Evolutionary conservation across 2,888 invertebrate genomes (phyloP).

Genomic region (Tenthredo livida): DNA sequence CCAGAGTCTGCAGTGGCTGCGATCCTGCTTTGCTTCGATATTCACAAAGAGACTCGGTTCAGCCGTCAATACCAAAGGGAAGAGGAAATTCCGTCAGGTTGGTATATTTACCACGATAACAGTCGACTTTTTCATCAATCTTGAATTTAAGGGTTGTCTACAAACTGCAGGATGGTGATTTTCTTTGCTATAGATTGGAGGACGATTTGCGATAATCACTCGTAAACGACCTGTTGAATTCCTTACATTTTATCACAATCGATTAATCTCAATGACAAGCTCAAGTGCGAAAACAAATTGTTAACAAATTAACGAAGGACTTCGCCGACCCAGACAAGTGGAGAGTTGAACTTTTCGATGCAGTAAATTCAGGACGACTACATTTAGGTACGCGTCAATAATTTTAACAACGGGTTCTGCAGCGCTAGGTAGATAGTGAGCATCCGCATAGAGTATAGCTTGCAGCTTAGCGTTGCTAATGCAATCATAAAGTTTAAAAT

Average conservation of each 20-base stretch:
- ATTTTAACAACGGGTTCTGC: slow-evolving; percentile 42
- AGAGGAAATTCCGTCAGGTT: background rate
- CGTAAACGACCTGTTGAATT: background rate
- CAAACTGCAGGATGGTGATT: slow-evolving; percentile 19
- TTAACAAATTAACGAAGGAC: slow-evolving; percentile 24
- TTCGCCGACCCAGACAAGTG: background rate
- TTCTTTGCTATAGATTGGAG: background rate
- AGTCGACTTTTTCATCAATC: background rate
- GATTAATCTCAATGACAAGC: background rate
- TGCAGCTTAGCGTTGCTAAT: slow-evolving; percentile 44
- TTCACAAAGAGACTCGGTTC: slow-evolving; percentile 43
- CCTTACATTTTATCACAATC: slow-evolving; percentile 19
- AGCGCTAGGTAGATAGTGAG: slow-evolving; percentile 8
- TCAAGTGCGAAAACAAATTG: slow-evolving; percentile 20
- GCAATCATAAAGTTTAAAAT: slow-evolving; percentile 48
- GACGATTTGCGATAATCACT: background rate
- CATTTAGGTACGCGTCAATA: slow-evolving; percentile 31
- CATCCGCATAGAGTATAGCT: slow-evolving; percentile 28
- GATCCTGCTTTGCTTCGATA: slow-evolving; percentile 22
- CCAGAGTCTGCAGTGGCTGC: background rate
- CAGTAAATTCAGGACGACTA: slow-evolving; percentile 29
- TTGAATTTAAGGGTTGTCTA: background rate
- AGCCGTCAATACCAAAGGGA: slow-evolving; percentile 5
- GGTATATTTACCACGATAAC: background rate
- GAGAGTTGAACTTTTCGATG: slow-evolving; percentile 25